Conservation (phyloP, 2,888 invertebrate species). For the Cryptocephalus primarius region DNA sequence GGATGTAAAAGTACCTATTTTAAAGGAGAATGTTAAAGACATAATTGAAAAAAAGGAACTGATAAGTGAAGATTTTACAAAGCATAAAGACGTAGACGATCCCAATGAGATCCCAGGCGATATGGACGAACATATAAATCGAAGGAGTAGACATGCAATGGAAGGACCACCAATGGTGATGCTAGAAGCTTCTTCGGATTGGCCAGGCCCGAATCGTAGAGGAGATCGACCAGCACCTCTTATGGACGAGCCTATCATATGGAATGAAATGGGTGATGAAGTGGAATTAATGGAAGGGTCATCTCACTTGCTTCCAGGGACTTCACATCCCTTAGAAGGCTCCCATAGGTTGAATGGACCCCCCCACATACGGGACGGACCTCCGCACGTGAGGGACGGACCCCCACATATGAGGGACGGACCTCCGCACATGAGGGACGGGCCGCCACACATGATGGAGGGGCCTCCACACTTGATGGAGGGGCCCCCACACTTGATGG, state of each 20-base stretch:
- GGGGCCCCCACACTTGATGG: constrained; percentile 3
- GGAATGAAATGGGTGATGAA: background rate
- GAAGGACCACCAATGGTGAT: constrained; percentile 1
- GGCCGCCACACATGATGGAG: constrained; percentile 4
- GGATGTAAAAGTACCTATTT: background rate
- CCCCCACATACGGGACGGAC: no score
- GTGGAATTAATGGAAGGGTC: constrained; percentile 2
- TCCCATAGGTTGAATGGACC: background rate
- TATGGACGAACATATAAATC: no score
- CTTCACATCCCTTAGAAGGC: background rate
- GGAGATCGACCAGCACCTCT: background rate
- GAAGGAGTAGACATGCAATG: background rate
- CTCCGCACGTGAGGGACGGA: constrained; percentile 2
- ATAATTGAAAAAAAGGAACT: no score
- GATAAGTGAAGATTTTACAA: no score
- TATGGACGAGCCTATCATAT: no score
- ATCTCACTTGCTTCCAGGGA: constrained; percentile 1
- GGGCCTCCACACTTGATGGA: constrained; percentile 1
- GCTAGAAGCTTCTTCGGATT: constrained; percentile 1
- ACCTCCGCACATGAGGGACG: constrained; percentile 11
- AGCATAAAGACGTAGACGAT: background rate
- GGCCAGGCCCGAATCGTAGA: background rate
- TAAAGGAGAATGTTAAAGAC: no score
- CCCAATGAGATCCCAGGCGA: background rate
- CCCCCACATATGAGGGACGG: constrained; percentile 11